A percentile compares a stretch with the other conserved stretches of the same genome.
Conservation (phyloP, 2,888 invertebrate species). For the Heliconius hortense region DNA sequence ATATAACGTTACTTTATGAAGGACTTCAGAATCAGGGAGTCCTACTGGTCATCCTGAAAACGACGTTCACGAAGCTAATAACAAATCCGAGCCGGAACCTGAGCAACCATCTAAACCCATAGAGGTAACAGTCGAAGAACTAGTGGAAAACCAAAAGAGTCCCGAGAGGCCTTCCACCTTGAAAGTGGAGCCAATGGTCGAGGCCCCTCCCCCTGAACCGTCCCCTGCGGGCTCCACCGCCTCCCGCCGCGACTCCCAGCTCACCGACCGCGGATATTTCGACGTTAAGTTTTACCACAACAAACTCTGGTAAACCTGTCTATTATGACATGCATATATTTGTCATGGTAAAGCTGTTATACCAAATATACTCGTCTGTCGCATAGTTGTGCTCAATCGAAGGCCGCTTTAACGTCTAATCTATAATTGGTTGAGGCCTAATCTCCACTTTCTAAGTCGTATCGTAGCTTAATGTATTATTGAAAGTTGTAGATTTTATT, state of each 20-base stretch:
- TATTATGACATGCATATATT: too few relatives aligned
- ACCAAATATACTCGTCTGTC: background rate
- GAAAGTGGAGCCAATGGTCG: constrained; percentile 45
- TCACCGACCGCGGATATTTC: constrained; percentile 86
- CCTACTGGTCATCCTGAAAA: background rate
- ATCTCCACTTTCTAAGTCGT: constrained; percentile 5
- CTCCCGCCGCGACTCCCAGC: constrained; percentile 64
- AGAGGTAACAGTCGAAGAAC: constrained; percentile 28
- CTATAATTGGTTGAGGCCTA: background rate
- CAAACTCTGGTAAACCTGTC: constrained; percentile 84
- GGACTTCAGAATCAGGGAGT: constrained; percentile 19
- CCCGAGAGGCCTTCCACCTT: constrained; percentile 51
- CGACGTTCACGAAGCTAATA: constrained; percentile 8
- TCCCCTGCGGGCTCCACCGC: constrained; percentile 49
- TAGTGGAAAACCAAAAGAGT: constrained; percentile 39
- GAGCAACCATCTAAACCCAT: background rate
- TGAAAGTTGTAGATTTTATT: background rate
- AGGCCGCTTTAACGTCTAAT: background rate
- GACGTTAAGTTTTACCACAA: constrained; percentile 91
- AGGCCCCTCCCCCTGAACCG: constrained; percentile 34
- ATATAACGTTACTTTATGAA: background rate
- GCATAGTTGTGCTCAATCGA: background rate
- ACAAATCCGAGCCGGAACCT: background rate
- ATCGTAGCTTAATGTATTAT: constrained; percentile 15
- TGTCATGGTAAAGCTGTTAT: constrained; percentile 82